Percentiles rank a stretch among this genome's conserved stretches.
Conservation (phyloP, 2,113 vertebrate genomes). For the Psephotus haematonotus region DNA sequence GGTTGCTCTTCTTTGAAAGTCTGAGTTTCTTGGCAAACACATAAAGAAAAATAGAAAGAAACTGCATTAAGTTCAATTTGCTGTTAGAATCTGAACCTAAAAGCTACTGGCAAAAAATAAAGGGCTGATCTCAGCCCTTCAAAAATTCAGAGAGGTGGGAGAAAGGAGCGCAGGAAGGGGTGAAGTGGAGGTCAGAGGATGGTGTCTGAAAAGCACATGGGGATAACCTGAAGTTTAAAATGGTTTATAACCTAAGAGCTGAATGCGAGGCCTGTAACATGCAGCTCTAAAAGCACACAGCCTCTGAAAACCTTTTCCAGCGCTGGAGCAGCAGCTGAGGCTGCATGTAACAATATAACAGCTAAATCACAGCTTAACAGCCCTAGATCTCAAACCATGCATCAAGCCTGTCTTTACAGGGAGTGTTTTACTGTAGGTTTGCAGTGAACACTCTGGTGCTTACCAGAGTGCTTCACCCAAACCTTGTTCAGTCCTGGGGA, state of each 20-base stretch:
- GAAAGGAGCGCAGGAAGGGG: neutral
- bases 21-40: neutral
- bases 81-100: neutral
- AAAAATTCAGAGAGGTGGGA: neutral
- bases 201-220: neutral
- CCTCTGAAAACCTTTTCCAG: neutral
- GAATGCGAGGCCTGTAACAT: neutral
- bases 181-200: neutral
- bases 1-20: neutral
- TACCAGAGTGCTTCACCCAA: neutral
- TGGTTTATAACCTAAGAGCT: neutral
- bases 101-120: neutral
- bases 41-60: neutral
- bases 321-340: neutral
- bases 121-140: neutral
- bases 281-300: neutral
- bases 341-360: neutral
- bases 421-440: neutral
- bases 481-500: neutral
- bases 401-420: neutral
- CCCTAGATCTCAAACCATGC: neutral
- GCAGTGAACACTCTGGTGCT: neutral
- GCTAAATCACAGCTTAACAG: neutral
- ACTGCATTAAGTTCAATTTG: neutral
- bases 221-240: conserved; percentile 4